phyloP scores from a whole-genome alignment of 2,113 vertebrate species.

The Calyptomena viridis region DNA sequence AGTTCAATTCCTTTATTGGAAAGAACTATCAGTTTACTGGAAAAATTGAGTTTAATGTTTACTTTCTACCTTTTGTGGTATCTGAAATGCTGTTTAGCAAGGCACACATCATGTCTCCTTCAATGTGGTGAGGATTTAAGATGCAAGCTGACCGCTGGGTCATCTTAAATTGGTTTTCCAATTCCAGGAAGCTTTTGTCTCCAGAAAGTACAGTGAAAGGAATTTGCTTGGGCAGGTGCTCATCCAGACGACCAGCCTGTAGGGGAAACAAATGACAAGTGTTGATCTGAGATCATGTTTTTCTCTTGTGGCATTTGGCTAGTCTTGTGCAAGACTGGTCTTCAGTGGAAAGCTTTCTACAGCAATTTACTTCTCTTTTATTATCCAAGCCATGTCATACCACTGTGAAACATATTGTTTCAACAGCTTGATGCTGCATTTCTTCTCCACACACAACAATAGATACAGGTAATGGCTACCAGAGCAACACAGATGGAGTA shows the following conservation, averaged over 20 bases:
- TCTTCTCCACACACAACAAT: not conserved
- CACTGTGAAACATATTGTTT: not conserved
- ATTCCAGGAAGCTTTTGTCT: conserved; percentile 82
- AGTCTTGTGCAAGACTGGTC: not conserved
- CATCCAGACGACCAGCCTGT: conserved; percentile 82
- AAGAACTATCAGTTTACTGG: not conserved
- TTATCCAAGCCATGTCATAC: fast-evolving
- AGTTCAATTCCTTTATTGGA: conserved; percentile 42
- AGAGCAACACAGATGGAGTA: not conserved
- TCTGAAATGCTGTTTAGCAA: conserved; percentile 85
- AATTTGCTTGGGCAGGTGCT: conserved; percentile 81
- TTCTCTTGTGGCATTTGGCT: not conserved
- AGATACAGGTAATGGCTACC: not conserved
- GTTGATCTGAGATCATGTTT: not conserved
- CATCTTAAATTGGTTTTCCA: conserved; percentile 80
- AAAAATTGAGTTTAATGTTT: not conserved
- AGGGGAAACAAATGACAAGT: not conserved
- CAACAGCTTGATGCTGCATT: not conserved
- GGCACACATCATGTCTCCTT: conserved; percentile 81
- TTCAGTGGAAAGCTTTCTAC: not conserved
- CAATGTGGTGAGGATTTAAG: conserved; percentile 79
- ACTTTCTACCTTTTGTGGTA: conserved; percentile 77
- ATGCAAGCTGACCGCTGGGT: conserved; percentile 77
- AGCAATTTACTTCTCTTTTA: not conserved
- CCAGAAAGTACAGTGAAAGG: conserved; percentile 83